A percentile compares a stretch with the other conserved stretches of the same genome.
Evolutionary conservation across 2,888 invertebrate genomes (phyloP).

Genomic region (Uloborus plumipes): DNA sequence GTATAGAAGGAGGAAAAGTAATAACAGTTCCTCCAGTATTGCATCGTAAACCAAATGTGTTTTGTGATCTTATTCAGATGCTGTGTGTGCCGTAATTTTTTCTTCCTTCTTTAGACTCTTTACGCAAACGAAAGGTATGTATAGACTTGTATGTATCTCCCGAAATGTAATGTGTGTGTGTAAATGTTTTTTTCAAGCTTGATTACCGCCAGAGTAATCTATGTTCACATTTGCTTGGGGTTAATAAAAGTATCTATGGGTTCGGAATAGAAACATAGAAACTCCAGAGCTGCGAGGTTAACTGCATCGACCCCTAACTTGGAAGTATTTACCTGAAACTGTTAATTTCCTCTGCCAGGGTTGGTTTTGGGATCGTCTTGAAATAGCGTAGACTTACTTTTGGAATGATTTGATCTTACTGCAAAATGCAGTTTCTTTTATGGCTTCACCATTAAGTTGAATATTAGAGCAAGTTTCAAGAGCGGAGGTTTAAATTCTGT

Average conservation of each 20-base stretch:
- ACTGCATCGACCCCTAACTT: not conserved
- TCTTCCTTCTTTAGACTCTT: not conserved
- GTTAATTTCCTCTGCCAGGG: constrained; percentile 17
- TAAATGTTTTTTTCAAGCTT: constrained; percentile 39
- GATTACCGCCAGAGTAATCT: constrained; percentile 44
- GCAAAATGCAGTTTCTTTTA: constrained; percentile 23
- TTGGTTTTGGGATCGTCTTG: not conserved
- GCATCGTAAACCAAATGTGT: constrained; percentile 56
- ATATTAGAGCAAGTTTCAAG: constrained; percentile 25
- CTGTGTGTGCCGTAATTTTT: constrained; percentile 21
- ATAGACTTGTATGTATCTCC: not conserved
- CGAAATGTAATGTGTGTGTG: constrained; percentile 20
- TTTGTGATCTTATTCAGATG: constrained; percentile 38
- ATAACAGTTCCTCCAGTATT: constrained; percentile 43
- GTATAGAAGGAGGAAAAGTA: constrained; percentile 38
- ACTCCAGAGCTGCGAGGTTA: not conserved
- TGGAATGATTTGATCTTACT: constrained; percentile 10
- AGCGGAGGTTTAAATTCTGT: not conserved
- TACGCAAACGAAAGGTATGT: no score
- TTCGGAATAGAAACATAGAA: constrained; percentile 4
- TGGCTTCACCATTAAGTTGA: constrained; percentile 37
- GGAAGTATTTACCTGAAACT: constrained; percentile 6
- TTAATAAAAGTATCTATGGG: constrained; percentile 37
- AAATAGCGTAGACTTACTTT: constrained; percentile 21
- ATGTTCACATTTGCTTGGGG: constrained; percentile 34